Percentiles rank a stretch among this genome's conserved stretches.
phyloP scores from a whole-genome alignment of 2,113 vertebrate species.

The Oreocharis arfaki region DNA sequence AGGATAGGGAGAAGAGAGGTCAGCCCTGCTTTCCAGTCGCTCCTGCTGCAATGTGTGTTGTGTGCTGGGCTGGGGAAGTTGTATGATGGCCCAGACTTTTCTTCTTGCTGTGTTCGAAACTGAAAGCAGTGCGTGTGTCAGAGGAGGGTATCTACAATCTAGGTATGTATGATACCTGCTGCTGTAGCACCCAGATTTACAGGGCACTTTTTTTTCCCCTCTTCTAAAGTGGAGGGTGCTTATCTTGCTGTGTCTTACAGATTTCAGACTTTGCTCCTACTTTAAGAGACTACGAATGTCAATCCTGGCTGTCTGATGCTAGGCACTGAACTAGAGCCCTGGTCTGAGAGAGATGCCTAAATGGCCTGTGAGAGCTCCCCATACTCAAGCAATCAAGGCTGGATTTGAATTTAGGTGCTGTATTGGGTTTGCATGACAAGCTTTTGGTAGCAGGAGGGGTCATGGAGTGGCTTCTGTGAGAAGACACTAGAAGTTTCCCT shows the following conservation, averaged over 20 bases:
- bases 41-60: fast-evolving
- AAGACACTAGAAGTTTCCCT: background rate
- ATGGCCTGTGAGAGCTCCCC: background rate
- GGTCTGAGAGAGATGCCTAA: background rate
- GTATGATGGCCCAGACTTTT: background rate
- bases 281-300: background rate
- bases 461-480: background rate
- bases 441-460: background rate
- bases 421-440: background rate
- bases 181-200: background rate
- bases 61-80: background rate
- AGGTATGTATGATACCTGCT: background rate
- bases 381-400: background rate
- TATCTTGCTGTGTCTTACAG: background rate
- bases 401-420: background rate
- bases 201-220: too few species aligned
- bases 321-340: background rate
- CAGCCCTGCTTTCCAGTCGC: background rate
- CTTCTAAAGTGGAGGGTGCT: background rate
- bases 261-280: background rate
- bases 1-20: background rate
- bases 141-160: background rate
- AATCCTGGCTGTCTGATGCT: background rate
- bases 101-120: background rate
- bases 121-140: background rate